Evolutionary conservation across 2,888 invertebrate species (phyloP), one percentile per base, ranked within the genome.

Genomic region (Drosophila prolongata): DNA sequence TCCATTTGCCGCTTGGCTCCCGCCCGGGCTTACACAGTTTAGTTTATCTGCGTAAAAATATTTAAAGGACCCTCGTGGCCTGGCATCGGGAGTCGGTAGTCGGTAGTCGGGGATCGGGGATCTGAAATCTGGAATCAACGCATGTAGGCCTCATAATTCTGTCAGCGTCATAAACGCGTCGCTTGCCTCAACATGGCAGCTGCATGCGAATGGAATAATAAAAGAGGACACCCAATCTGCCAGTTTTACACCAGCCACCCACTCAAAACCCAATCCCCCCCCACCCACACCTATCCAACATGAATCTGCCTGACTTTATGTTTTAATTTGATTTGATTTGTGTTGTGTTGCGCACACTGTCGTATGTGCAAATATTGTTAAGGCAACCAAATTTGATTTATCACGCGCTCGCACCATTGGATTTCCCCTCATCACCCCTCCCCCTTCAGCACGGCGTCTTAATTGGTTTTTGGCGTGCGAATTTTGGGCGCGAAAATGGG

Each of bases 261-360:
- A 40, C 14, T 40, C 40, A 40, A 40, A 40, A 34, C 40, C 46
- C 42, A 60, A 24, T 16, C 16, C 14, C 24, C 13, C 53, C 46
- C n/a, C 13, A n/a, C n/a, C n/a, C n/a, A n/a, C n/a, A n/a, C n/a
- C n/a, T n/a, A n/a, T n/a, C 46, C 80, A 75, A 76, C 34, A 58
- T 55, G 58, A 59, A 56, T 40, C 53, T 35, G 64, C 52, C 52
- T 43, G 73, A 83, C 86, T 90, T 89, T 90, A 89, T 90, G 90
- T 89, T 90, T 89, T 89, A 90, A 89, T 89, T 89, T 89, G 89
- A 89, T 90, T 89, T 89, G 89, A 90, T 89, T 89, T 89, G 89
- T 89, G 87, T 77, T 89, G 74, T 69, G 87, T 76, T 80, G 68
- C 66, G 77, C 79, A 78, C 82, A 57, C 59, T 79, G 86, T 77